These are phyloP conservation scores for Thalassaphorura encarpata DNA, from an alignment of 1,140 invertebrate genomes.

Conservation along the genomic window DNA sequence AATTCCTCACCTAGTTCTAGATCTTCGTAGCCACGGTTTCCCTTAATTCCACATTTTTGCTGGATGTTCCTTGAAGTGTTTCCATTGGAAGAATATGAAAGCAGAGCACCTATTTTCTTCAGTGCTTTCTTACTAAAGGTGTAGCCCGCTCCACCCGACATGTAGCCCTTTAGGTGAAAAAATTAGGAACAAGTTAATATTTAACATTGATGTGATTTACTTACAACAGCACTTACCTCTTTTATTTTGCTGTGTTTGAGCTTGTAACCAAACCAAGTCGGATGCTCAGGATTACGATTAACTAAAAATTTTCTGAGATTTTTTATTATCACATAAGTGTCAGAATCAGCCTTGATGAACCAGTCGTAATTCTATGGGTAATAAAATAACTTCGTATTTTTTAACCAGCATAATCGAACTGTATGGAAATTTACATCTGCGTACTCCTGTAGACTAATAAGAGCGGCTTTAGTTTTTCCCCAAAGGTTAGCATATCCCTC, in stretches of 20 bases:
- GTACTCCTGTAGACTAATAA: too few species aligned
- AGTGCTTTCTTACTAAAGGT: slow-evolving; percentile 37
- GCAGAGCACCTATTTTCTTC: neutral
- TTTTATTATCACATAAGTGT: slow-evolving; percentile 42
- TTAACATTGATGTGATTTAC: neutral
- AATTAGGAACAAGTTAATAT: neutral
- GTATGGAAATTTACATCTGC: slow-evolving; percentile 6
- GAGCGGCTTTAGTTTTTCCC: slow-evolving; percentile 27
- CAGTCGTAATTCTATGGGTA: slow-evolving; percentile 35
- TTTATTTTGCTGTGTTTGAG: slow-evolving; percentile 20
- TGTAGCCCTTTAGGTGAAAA: slow-evolving; percentile 32
- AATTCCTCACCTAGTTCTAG: slow-evolving; percentile 27
- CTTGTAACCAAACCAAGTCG: slow-evolving; percentile 25
- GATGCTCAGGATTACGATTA: slow-evolving; percentile 1
- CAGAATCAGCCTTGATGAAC: slow-evolving; percentile 42
- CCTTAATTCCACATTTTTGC: slow-evolving; percentile 5
- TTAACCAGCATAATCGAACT: neutral
- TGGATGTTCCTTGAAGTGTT: neutral
- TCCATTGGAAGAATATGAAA: neutral
- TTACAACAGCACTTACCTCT: slow-evolving; percentile 6
- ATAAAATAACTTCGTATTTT: slow-evolving; percentile 4
- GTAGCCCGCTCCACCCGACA: slow-evolving; percentile 36
- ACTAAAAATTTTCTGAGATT: slow-evolving; percentile 40
- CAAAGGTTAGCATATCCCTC: slow-evolving; percentile 28
- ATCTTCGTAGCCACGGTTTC: slow-evolving; percentile 25